Percentiles rank a stretch among this genome's conserved stretches.
Conservation (phyloP, 2,113 vertebrate species). For the Sinosuthora webbiana region DNA sequence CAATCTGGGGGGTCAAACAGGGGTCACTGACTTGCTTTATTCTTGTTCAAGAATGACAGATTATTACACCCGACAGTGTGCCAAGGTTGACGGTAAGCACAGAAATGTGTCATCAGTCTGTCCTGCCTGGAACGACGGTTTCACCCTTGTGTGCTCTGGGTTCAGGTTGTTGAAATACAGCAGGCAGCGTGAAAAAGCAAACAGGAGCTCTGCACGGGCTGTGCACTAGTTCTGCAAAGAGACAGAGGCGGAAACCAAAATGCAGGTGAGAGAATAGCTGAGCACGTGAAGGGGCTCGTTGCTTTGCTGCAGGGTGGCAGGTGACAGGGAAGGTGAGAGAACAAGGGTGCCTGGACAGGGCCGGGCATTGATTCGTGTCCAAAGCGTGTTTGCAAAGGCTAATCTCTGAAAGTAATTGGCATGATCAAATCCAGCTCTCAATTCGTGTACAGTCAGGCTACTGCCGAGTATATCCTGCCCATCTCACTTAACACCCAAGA, state of each 20-base stretch:
- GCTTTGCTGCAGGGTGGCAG: background rate
- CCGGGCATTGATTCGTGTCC: background rate
- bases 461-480: background rate
- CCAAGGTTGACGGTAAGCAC: background rate
- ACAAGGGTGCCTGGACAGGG: background rate
- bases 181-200: background rate
- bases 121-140: background rate
- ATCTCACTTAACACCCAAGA: background rate
- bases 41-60: background rate
- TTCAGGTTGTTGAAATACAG: background rate
- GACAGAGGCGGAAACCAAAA: background rate
- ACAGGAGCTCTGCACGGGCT: background rate
- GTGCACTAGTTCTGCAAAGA: background rate
- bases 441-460: background rate
- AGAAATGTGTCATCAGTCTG: background rate
- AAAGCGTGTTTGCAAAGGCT: background rate
- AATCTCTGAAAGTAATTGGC: background rate
- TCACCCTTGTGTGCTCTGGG: background rate
- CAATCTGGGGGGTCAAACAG: background rate
- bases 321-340: background rate
- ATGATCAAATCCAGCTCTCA: background rate
- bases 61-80: background rate
- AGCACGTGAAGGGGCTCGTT: accelerated
- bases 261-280: background rate
- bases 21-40: background rate